phyloP scores from a whole-genome alignment of 2,113 vertebrate genomes.

The Caloenas nicobarica region DNA sequence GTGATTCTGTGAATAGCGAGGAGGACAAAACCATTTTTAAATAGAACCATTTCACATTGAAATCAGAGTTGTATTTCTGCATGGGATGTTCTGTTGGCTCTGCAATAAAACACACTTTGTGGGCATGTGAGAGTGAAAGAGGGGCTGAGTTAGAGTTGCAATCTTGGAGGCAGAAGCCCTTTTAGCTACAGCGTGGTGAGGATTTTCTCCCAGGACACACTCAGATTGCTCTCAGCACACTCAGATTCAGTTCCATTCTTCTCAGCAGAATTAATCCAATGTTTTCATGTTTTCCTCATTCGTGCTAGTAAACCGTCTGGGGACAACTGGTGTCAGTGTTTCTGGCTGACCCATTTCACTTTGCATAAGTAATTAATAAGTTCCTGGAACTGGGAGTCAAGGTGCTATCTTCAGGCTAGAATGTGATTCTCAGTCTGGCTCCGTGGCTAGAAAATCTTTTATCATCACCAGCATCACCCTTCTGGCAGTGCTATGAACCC shows the following conservation, averaged over 20 bases:
- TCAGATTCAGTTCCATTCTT: background rate
- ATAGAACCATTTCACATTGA: background rate
- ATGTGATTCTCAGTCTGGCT: background rate
- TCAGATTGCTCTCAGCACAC: background rate
- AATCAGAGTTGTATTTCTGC: background rate
- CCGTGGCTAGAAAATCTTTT: background rate
- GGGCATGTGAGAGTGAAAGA: background rate
- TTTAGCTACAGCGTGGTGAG: background rate
- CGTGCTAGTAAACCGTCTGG: background rate
- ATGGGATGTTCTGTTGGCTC: background rate
- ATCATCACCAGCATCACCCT: background rate
- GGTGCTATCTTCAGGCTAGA: background rate
- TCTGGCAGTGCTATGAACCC: background rate
- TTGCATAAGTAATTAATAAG: background rate
- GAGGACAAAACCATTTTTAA: background rate
- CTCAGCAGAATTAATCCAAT: background rate
- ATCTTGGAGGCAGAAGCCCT: background rate
- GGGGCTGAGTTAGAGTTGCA: background rate
- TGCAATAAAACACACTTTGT: background rate
- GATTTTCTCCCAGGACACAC: background rate
- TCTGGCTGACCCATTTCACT: background rate
- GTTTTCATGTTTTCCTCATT: background rate
- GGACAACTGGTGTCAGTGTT: no score
- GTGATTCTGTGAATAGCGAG: background rate
- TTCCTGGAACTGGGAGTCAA: background rate